Conservation (phyloP, 1,140 invertebrate species). For the Phymastichus coffea region DNA sequence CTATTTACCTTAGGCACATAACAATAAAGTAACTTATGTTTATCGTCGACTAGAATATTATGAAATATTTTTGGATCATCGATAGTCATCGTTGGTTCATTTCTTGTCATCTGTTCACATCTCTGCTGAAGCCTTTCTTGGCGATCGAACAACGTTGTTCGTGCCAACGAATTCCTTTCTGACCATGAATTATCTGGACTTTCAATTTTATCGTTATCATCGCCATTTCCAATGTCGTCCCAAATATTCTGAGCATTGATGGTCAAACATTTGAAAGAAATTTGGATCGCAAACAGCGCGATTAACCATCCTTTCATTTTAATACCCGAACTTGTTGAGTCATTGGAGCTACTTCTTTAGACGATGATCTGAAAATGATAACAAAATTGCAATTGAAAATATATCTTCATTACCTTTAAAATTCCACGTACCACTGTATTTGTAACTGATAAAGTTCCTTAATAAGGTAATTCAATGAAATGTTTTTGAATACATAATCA, state of each 20-base stretch:
- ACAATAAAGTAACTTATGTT: slow-evolving; percentile 83
- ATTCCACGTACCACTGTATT: too few relatives aligned
- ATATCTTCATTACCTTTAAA: too few relatives aligned
- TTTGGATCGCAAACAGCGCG: neutral
- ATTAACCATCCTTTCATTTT: slow-evolving; percentile 24
- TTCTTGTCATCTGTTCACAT: slow-evolving; percentile 60
- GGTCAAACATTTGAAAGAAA: neutral
- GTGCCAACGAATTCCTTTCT: slow-evolving; percentile 46
- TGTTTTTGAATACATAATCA: too few relatives aligned
- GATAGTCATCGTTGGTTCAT: slow-evolving; percentile 17
- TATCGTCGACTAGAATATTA: slow-evolving; percentile 80
- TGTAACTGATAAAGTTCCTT: too few relatives aligned
- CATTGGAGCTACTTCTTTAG: slow-evolving; percentile 5
- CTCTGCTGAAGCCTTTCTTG: slow-evolving; percentile 69
- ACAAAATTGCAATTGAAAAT: too few relatives aligned
- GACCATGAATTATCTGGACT: slow-evolving; percentile 40
- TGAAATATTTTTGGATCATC: slow-evolving; percentile 59
- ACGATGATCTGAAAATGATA: too few relatives aligned
- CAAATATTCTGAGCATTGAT: slow-evolving; percentile 12
- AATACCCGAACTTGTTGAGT: neutral
- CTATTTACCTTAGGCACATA: slow-evolving; percentile 86
- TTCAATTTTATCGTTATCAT: slow-evolving; percentile 22
- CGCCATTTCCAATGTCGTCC: slow-evolving; percentile 14
- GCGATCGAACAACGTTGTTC: slow-evolving; percentile 55
- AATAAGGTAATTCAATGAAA: too few relatives aligned